Conservation (phyloP, 1,140 invertebrate genomes). For the Polypedilum vanderplanki region DNA sequence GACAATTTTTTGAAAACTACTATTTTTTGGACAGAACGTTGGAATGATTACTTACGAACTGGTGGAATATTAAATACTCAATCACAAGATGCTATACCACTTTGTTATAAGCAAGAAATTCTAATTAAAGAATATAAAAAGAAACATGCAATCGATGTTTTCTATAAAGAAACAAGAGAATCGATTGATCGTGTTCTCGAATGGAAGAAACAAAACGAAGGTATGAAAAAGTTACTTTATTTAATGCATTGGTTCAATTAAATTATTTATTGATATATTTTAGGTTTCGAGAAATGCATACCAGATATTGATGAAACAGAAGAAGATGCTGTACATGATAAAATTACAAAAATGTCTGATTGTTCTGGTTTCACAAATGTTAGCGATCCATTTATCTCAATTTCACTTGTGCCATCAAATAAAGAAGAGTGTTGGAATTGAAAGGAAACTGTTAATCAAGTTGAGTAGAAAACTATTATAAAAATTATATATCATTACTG, state of each 20-base stretch:
- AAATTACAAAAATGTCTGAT: no score
- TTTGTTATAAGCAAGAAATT: background rate
- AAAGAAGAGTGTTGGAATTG: no score
- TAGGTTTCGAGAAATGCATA: no score
- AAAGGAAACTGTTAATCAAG: no score
- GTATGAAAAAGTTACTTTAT: background rate
- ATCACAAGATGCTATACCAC: background rate
- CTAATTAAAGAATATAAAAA: background rate
- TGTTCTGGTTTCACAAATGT: no score
- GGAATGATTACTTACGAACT: background rate
- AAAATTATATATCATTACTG: no score
- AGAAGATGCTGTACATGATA: no score
- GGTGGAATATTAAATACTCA: background rate
- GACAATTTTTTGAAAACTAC: background rate
- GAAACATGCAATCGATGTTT: background rate
- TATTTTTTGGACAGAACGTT: background rate
- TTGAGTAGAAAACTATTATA: no score
- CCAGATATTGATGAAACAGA: no score
- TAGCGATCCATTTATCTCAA: no score
- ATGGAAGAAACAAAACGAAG: background rate
- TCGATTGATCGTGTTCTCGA: background rate
- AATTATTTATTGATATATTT: no score
- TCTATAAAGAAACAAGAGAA: background rate
- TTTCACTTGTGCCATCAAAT: no score
- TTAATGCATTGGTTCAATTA: background rate